Evolutionary conservation across 2,797 vertebrate species (phyloP).

Genomic region (Chromobotia macracanthus): DNA sequence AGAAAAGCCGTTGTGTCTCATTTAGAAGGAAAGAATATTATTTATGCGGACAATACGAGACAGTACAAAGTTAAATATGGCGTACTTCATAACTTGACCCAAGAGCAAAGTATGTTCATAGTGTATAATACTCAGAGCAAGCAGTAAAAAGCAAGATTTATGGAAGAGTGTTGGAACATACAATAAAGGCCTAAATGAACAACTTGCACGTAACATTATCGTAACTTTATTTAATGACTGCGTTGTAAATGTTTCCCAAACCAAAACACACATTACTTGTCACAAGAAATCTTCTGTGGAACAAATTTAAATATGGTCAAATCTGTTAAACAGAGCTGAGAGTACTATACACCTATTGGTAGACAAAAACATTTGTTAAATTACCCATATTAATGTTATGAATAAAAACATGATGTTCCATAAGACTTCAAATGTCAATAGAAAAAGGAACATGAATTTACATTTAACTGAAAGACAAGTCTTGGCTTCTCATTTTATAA

Average conservation of each 20-base stretch:
- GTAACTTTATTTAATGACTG: not conserved
- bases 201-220: not conserved
- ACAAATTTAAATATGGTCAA: not conserved
- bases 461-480: no score
- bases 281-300: not conserved
- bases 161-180: not conserved
- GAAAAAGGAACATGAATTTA: no score
- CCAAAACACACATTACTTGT: not conserved
- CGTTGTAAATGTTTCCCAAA: constrained; percentile 10
- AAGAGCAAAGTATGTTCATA: constrained; percentile 5
- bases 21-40: constrained; percentile 40
- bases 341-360: no score
- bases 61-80: constrained; percentile 28
- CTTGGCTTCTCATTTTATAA: no score
- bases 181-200: not conserved
- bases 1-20: constrained; percentile 39
- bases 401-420: no score
- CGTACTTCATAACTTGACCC: constrained; percentile 13
- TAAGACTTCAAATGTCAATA: no score
- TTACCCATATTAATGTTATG: no score
- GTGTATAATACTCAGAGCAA: constrained; percentile 8
- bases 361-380: no score
- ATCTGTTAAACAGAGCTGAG: not conserved
- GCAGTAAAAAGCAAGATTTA: not conserved
- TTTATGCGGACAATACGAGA: constrained; percentile 31